Evolutionary conservation across 2,797 vertebrate species (phyloP).

Genomic region (Crocodylus rhombifer): DNA sequence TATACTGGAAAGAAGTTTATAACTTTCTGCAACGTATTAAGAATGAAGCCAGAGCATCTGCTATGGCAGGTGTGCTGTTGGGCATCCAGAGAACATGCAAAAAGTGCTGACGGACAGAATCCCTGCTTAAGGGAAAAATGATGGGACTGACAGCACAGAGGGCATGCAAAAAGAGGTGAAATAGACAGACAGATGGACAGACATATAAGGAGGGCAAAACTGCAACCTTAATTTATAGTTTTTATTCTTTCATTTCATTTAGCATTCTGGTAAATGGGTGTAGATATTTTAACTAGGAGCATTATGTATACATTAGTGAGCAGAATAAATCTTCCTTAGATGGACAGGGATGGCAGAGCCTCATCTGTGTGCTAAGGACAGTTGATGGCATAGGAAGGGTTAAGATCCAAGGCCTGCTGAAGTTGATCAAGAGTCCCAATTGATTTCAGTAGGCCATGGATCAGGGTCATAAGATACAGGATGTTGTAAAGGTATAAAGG

Average conservation of each 20-base stretch:
- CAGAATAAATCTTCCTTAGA: conserved; percentile 45
- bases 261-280: conserved; percentile 5
- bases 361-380: too few relatives aligned
- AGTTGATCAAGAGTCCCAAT: background rate
- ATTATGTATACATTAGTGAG: conserved; percentile 49
- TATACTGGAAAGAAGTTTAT: too few relatives aligned
- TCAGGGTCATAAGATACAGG: background rate
- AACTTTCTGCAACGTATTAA: too few relatives aligned
- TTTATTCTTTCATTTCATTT: background rate
- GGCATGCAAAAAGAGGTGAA: too few relatives aligned
- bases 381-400: too few relatives aligned
- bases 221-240: background rate
- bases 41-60: too few relatives aligned
- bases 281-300: conserved; percentile 11
- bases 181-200: background rate
- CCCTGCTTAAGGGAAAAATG: too few relatives aligned
- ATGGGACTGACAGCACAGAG: too few relatives aligned
- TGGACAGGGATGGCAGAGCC: too few relatives aligned
- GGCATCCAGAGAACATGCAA: too few relatives aligned
- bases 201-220: background rate
- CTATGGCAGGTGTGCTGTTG: too few relatives aligned
- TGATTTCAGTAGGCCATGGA: background rate
- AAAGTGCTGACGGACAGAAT: too few relatives aligned
- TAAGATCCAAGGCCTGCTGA: background rate
- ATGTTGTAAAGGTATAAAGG: background rate